phyloP scores from a whole-genome alignment of 2,888 invertebrate genomes.

The Acanthacorydalis orientalis region DNA sequence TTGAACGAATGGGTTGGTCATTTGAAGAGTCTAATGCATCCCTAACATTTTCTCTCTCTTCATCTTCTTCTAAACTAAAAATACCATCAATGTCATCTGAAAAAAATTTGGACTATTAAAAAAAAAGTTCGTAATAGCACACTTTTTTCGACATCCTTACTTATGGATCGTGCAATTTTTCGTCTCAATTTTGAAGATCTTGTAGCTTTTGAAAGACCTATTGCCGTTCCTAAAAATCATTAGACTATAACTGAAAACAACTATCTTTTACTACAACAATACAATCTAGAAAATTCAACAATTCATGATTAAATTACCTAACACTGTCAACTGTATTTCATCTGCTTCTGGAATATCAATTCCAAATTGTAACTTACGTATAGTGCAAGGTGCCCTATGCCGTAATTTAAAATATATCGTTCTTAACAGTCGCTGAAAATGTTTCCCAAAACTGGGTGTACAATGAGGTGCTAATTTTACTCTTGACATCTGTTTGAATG shows the following conservation, averaged over 20 bases:
- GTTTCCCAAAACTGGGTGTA: constrained; percentile 27
- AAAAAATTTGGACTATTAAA: constrained; percentile 7
- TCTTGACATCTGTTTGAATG: constrained; percentile 73
- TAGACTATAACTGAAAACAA: background rate
- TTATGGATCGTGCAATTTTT: constrained; percentile 20
- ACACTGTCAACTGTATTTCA: constrained; percentile 39
- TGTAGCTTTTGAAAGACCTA: constrained; percentile 48
- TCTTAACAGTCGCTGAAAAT: constrained; percentile 43
- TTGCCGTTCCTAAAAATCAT: constrained; percentile 47
- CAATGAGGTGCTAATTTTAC: constrained; percentile 37
- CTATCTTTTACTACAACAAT: background rate
- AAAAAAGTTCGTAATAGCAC: background rate
- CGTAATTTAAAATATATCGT: constrained; percentile 80
- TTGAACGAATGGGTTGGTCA: background rate
- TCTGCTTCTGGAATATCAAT: constrained; percentile 78
- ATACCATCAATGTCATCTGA: constrained; percentile 57
- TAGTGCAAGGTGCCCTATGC: constrained; percentile 71
- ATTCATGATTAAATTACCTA: constrained; percentile 25
- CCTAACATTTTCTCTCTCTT: constrained; percentile 24
- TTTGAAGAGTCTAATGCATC: constrained; percentile 17
- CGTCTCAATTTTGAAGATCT: constrained; percentile 30
- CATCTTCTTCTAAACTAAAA: constrained; percentile 69
- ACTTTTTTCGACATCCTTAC: constrained; percentile 20
- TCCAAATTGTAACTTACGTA: constrained; percentile 65
- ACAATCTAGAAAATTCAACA: background rate